These are phyloP conservation scores for Lordiphosa stackelbergi DNA, from an alignment of 1,140 invertebrate species.

Conservation along the genomic window DNA sequence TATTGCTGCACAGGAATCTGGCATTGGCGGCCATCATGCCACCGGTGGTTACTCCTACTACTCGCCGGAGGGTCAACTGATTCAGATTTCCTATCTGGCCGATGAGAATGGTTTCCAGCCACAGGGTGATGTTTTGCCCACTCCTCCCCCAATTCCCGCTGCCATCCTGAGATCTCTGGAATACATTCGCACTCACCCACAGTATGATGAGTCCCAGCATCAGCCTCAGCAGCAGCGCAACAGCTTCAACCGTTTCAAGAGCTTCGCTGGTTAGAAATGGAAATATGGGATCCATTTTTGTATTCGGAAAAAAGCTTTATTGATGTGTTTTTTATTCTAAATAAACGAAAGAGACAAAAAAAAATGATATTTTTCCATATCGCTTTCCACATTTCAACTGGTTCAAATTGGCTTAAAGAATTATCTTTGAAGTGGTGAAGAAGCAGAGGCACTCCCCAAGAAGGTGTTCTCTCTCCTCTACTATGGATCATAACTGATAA, in stretches of 20 bases:
- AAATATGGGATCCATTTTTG: not conserved
- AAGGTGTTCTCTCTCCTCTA: too few species aligned
- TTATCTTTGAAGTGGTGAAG: too few species aligned
- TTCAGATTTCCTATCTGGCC: conserved; percentile 82
- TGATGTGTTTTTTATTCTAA: too few species aligned
- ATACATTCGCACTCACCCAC: conserved; percentile 79
- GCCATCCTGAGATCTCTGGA: conserved; percentile 81
- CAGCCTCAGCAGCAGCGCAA: not conserved
- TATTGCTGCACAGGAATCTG: conserved; percentile 80
- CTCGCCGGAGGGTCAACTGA: conserved; percentile 77
- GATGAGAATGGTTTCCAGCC: conserved; percentile 88
- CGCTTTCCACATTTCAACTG: too few species aligned
- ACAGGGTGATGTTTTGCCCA: conserved; percentile 84
- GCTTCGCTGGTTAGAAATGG: conserved; percentile 1
- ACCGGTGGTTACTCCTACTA: conserved; percentile 42
- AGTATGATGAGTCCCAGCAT: conserved; percentile 30
- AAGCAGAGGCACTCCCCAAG: too few species aligned
- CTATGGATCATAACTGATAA: too few species aligned
- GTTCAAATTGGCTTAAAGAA: too few species aligned
- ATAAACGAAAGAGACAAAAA: too few species aligned
- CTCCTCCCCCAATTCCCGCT: conserved; percentile 87
- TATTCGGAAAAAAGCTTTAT: too few species aligned
- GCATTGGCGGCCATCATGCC: conserved; percentile 51
- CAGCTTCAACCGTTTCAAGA: not conserved
- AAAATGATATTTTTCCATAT: too few species aligned